phyloP scores from a whole-genome alignment of 2,888 invertebrate genomes.

The Calliphora vomitoria region DNA sequence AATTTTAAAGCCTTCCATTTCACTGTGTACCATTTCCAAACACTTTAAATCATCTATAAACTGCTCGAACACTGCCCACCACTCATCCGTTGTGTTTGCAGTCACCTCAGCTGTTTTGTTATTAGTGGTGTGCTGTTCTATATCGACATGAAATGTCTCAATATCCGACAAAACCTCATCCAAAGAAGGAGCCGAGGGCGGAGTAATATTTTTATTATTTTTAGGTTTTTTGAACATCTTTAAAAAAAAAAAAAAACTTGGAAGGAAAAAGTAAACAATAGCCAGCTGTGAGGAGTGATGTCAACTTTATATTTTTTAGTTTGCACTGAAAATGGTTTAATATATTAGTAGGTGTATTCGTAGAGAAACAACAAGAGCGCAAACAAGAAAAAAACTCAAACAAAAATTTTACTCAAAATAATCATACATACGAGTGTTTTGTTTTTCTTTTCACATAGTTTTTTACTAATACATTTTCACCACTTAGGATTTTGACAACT shows the following conservation, averaged over 20 bases:
- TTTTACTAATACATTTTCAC: too few relatives aligned
- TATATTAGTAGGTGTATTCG: too few relatives aligned
- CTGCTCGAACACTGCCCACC: constrained; percentile 83
- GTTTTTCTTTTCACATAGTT: too few relatives aligned
- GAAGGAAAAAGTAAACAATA: not conserved
- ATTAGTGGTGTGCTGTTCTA: constrained; percentile 29
- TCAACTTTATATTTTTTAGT: not conserved
- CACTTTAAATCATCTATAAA: constrained; percentile 81
- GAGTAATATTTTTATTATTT: constrained; percentile 65
- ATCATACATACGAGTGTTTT: too few relatives aligned
- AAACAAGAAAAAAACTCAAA: too few relatives aligned
- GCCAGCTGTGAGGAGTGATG: not conserved
- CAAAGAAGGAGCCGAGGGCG: constrained; percentile 78
- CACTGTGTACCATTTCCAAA: constrained; percentile 78
- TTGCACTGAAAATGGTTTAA: not conserved
- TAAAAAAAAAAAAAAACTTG: not conserved
- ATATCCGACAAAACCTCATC: constrained; percentile 82
- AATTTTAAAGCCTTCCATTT: constrained; percentile 78
- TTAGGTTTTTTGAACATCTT: constrained; percentile 80
- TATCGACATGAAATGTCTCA: constrained; percentile 80
- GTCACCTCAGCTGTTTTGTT: constrained; percentile 62
- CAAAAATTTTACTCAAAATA: too few relatives aligned
- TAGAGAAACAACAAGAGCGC: too few relatives aligned
- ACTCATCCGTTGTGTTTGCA: constrained; percentile 75
- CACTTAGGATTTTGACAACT: too few relatives aligned